Base-by-base conservation (phyloP, 2,888 invertebrate genomes). In the Drosophila anomelani region DNA sequence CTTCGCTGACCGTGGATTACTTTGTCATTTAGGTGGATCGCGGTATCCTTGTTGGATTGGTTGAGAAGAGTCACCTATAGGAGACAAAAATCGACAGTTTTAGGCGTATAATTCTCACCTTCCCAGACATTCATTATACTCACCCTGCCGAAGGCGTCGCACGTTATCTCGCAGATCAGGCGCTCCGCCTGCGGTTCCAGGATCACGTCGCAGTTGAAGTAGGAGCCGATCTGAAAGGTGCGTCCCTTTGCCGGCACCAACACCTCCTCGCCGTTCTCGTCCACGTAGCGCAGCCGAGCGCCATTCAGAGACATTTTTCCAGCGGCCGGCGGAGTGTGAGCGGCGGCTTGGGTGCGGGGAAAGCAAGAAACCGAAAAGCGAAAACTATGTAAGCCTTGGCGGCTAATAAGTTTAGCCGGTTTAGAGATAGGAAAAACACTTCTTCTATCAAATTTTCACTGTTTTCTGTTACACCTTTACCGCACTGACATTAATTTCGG, bases 71-170 rank as follows among this genome's bases (percentile, higher is more conserved):
- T 88, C 10, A 92, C 90, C 92, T 92, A 74, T 12, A 7, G 17
- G 17, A 17, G 12, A 10, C 10, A 5, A 56, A 17, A 20, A 34
- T 1, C 20, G 26, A 15, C 32, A 23, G 53, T 47, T 55, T 49
- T 6, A 61, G 10, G 26, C 54, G 36, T 55, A 2, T n/a, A 3
- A 3, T 20, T 51, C 20, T 4, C 34, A 13, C 20, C 17, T 5
- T 20, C 32, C 2, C 20, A 34, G 34, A 51, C 51, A 17, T 60
- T 38, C 46, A 74, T 26, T 34, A 17, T 2, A 87, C 90, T 91
- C 80, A 92, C 92, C 87, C 92, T 89, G 61, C 92, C 92, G 76
- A 91, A 92, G 15, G 91, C 88, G 75, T 92, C 92, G 61, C 91
- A 90, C 66, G 86, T 79, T 64, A 92, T 92, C 58, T 90, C 89